Evolutionary conservation across 2,888 invertebrate species (phyloP).

Genomic region (Sarcophaga rosellei): DNA sequence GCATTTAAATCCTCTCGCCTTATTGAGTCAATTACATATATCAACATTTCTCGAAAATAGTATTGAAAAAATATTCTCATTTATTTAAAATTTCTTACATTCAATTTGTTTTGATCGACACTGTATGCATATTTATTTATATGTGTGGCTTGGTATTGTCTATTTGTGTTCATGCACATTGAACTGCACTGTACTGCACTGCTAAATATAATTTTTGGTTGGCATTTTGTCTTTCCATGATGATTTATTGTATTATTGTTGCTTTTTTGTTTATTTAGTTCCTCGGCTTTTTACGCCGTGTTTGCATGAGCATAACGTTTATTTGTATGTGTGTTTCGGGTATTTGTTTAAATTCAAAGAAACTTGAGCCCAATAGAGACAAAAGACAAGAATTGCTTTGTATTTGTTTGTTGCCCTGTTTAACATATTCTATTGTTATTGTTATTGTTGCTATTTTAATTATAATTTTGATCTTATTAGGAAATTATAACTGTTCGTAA

Average conservation of each 20-base stretch:
- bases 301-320: not conserved
- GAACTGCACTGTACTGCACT: constrained; percentile 31
- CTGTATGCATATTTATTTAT: too few species aligned
- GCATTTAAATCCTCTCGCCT: too few species aligned
- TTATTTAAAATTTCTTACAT: too few species aligned
- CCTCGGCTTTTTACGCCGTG: not conserved
- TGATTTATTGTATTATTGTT: constrained; percentile 47
- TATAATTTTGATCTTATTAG: constrained; percentile 71
- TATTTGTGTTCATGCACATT: constrained; percentile 29
- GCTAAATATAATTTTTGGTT: constrained; percentile 53
- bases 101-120: too few species aligned
- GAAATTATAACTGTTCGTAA: constrained; percentile 67
- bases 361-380: constrained; percentile 6
- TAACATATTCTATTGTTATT: constrained; percentile 66
- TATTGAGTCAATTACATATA: too few species aligned
- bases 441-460: constrained; percentile 70
- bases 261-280: constrained; percentile 4
- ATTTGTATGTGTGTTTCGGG: not conserved
- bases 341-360: constrained; percentile 2
- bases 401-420: constrained; percentile 42
- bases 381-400: not conserved
- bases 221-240: constrained; percentile 37
- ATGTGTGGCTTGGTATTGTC: not conserved
- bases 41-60: too few species aligned
- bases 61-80: too few species aligned